Evolutionary conservation across 2,797 vertebrate genomes (phyloP), one percentile per base, ranked within the genome.

Genomic region (Leptoclinus maculatus): DNA sequence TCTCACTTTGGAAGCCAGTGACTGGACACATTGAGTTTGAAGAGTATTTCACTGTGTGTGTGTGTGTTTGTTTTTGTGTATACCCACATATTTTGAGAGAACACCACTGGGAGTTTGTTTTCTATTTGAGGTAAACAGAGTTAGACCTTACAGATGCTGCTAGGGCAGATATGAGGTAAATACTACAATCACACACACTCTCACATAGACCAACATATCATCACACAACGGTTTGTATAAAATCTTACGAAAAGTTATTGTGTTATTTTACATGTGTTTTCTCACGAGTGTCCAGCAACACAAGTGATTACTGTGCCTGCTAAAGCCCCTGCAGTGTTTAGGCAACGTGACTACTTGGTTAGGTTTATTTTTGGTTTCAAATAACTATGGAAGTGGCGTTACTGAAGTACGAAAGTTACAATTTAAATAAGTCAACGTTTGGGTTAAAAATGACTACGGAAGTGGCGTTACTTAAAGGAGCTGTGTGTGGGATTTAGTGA

Each of bases 61-160:
- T 71, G 53, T 79, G 29, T 73, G 58, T 69, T 7, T 58, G 59
- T 58, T 1, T 66, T 62, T 63, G 64, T 76, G 67, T 59, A 2
- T 57, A 53, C 5, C 65, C 25, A 79, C 79, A 88, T 82, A 71
- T 74, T 53, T 71, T 1, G 10, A 75, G 56, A 49, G 58, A 73
- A 34, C 43, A 47, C 83, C 23, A 0, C 65, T 66, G 70, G 86
- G 79, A 74, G 67, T 89, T 78, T 66, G 36, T 57, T 85, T 54
- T 58, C 38, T 79, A 68, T 87, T 78, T 64, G 76, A 80, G 78
- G 85, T 84, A 83, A 87, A 87, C 78, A 64, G 49, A 70, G 76
- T 82, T 69, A 66, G 72, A 12, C 68, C 59, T 68, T 27, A 56
- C 23, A 82, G 43, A 67, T 69, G 77, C 70, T 0, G 2, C 38